These are phyloP conservation scores for Lasioglossum baleicum DNA, from an alignment of 1,140 invertebrate genomes.

Conservation along the genomic window DNA sequence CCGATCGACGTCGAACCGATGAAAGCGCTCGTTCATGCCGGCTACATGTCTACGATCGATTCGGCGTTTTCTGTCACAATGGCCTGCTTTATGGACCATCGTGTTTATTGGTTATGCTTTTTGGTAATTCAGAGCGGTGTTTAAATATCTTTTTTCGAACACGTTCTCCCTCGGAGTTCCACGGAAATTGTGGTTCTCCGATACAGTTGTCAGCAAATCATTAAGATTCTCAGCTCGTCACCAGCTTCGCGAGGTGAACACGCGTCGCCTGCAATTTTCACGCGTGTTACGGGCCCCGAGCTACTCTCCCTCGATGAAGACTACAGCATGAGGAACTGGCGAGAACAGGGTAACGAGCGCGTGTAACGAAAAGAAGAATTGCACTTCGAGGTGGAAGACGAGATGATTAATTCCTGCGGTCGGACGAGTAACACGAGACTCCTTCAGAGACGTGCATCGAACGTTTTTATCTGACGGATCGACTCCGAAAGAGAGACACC, in stretches of 20 bases:
- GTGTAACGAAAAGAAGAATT: constrained; percentile 25
- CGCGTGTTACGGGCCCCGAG: not conserved
- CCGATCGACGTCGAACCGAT: constrained; percentile 17
- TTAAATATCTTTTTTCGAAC: no score
- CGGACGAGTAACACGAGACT: constrained; percentile 41
- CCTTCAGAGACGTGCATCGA: not conserved
- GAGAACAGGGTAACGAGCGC: constrained; percentile 28
- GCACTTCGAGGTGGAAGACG: constrained; percentile 31
- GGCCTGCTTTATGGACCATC: not conserved
- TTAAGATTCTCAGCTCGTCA: not conserved
- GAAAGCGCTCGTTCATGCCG: constrained; percentile 32
- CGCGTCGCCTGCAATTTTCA: not conserved
- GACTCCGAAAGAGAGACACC: constrained; percentile 15
- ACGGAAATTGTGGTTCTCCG: no score
- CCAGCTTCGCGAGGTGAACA: not conserved
- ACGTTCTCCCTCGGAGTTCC: no score
- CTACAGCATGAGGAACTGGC: not conserved
- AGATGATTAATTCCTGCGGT: constrained; percentile 60
- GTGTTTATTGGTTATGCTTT: no score
- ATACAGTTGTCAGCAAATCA: not conserved
- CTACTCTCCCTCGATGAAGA: not conserved
- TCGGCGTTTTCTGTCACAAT: constrained; percentile 25
- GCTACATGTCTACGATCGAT: not conserved
- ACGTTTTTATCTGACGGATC: constrained; percentile 18
- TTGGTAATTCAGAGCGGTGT: no score